Percentiles rank a stretch among this genome's conserved stretches.
Conservation (phyloP, 1,140 invertebrate species). For the Drosophila bocki region DNA sequence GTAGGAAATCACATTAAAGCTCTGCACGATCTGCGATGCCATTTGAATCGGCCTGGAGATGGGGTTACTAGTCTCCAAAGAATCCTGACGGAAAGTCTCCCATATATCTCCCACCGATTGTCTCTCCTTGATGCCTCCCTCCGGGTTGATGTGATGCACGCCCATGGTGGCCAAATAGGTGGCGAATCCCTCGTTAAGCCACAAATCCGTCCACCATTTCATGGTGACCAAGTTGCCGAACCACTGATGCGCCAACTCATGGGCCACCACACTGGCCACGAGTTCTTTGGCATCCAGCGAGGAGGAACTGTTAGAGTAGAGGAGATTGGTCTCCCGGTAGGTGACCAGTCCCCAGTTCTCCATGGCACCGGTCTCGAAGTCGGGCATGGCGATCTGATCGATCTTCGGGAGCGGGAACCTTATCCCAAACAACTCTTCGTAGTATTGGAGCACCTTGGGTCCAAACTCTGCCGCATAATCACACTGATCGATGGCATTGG, state of each 20-base stretch:
- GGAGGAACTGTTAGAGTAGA: slow-evolving; percentile 85
- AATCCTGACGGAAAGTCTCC: slow-evolving; percentile 86
- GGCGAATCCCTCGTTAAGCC: slow-evolving; percentile 91
- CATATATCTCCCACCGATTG: slow-evolving; percentile 87
- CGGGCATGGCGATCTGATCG: slow-evolving; percentile 91
- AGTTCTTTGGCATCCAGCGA: slow-evolving; percentile 87
- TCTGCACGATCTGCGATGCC: slow-evolving; percentile 92
- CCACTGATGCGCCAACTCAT: slow-evolving; percentile 94
- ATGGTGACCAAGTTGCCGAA: slow-evolving; percentile 91
- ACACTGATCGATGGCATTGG: slow-evolving; percentile 88
- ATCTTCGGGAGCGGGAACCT: slow-evolving; percentile 89
- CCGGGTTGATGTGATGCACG: slow-evolving; percentile 86
- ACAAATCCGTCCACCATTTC: slow-evolving; percentile 85
- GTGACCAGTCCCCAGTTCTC: slow-evolving; percentile 90
- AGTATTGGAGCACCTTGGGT: slow-evolving; percentile 87
- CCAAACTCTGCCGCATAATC: slow-evolving; percentile 87
- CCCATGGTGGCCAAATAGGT: slow-evolving; percentile 89
- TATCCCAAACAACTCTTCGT: slow-evolving; percentile 90
- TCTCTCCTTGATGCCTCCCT: slow-evolving; percentile 88
- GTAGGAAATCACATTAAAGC: slow-evolving; percentile 96
- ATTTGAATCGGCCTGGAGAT: slow-evolving; percentile 87
- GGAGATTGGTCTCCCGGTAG: slow-evolving; percentile 69
- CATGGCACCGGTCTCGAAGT: slow-evolving; percentile 91
- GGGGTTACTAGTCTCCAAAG: slow-evolving; percentile 87
- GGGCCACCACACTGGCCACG: slow-evolving; percentile 89